Evolutionary conservation across 2,113 vertebrate genomes (phyloP), one percentile per base, ranked within the genome.

Genomic region (Panthera leo): DNA sequence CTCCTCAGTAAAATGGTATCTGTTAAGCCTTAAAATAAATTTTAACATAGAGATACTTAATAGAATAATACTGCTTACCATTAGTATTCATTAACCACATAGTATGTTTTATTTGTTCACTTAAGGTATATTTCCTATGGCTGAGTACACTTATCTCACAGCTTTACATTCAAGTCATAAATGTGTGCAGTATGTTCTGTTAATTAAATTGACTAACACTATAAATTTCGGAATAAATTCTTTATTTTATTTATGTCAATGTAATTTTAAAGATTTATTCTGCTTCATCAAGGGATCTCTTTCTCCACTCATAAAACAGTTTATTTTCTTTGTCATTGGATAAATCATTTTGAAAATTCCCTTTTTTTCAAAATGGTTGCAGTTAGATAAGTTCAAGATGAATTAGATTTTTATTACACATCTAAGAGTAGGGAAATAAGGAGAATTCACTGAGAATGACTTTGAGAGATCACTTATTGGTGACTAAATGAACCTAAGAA

Each of bases 161-260:
- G 25, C 3, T 53, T 94, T 36, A 67, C 15, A 90, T 84, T 86
- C 29, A 68, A 94, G 21, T 10, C 23, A 82, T 51, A 78, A 36
- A 89, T 96, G 94, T 80, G 34, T 92, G 0, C 2, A 84, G 58
- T 31, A 31, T n/a, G 1, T 85, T 91, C 34, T 91, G 12, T 75
- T 91, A 94, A 94, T 95, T 92, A 85, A 89, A 53, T 80, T 92
- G 61, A 95, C 39, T 55, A 93, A 89, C 68, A 93, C 10, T 65
- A 5, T 51, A 93, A 48, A 94, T 82, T 94, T 80, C 11, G 51
- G 67, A 85, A 92, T 3, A 65, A 90, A 78, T 36, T 11, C 2
- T 95, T 48, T 88, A 67, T 84, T 76, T 76, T 87, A 25, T 84
- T 90, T 80, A 61, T 84, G 29, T 76, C n/a, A 93, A 16, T 45